These are phyloP conservation scores for Eretmochelys imbricata DNA, from an alignment of 2,113 vertebrate genomes.

Conservation along the genomic window DNA sequence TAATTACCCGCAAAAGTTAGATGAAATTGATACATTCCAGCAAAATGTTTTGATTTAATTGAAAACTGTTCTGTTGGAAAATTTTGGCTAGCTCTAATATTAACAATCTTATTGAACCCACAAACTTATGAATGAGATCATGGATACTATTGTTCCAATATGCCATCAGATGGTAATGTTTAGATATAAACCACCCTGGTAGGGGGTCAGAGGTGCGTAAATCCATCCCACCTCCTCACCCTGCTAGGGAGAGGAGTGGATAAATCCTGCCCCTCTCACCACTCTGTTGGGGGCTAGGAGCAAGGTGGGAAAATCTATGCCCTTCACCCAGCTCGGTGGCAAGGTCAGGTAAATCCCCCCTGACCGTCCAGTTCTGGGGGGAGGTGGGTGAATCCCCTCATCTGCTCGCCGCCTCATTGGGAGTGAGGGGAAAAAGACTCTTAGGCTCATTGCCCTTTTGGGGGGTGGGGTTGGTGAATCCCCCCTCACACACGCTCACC, in stretches of 20 bases:
- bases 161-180: background rate
- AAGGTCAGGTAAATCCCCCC: background rate
- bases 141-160: background rate
- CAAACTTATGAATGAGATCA: background rate
- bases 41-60: no score
- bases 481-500: fast-evolving
- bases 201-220: background rate
- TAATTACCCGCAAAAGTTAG: no score
- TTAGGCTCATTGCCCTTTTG: no score
- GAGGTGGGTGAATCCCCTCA: background rate
- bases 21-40: no score
- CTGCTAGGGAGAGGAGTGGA: background rate
- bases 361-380: no score
- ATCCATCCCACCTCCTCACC: background rate
- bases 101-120: background rate
- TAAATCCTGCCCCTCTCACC: background rate
- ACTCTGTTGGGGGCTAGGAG: background rate
- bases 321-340: background rate
- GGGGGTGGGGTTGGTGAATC: background rate
- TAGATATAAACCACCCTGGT: background rate
- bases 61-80: no score
- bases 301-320: background rate
- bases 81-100: background rate
- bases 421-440: background rate
- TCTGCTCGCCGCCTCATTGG: background rate